Conservation (phyloP, 1,140 invertebrate genomes). For the Diachasma alloeum region DNA sequence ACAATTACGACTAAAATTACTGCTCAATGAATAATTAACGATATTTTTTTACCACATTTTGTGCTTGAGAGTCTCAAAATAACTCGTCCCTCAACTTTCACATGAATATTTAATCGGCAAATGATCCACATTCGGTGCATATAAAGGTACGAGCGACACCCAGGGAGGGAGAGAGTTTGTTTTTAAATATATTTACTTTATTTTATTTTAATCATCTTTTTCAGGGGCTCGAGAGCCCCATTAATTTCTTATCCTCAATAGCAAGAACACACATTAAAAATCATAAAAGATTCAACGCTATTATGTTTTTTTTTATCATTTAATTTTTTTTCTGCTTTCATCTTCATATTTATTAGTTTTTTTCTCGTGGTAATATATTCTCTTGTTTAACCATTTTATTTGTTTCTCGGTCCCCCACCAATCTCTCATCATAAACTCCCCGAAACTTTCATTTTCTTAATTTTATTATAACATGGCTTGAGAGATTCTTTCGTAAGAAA, state of each 20-base stretch:
- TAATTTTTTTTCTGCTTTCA: slow-evolving; percentile 9
- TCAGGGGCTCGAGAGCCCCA: neutral
- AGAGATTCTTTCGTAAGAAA: neutral
- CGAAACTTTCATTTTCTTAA: neutral
- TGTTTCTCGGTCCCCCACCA: neutral
- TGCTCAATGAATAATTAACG: neutral
- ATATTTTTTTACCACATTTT: neutral
- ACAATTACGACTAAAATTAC: neutral
- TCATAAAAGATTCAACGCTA: slow-evolving; percentile 46
- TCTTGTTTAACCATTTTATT: neutral
- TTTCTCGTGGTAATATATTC: neutral
- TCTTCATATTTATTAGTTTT: slow-evolving; percentile 15
- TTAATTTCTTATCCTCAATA: slow-evolving; percentile 30
- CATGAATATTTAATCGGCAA: neutral
- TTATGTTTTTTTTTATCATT: slow-evolving; percentile 29
- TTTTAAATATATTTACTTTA: neutral
- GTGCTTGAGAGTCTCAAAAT: neutral
- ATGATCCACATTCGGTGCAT: slow-evolving; percentile 27
- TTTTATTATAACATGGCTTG: neutral
- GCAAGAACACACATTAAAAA: slow-evolving; percentile 49
- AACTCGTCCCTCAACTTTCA: neutral
- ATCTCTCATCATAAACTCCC: neutral
- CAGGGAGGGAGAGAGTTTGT: slow-evolving; percentile 1
- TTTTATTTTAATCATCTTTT: slow-evolving; percentile 2
- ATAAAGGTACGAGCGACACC: slow-evolving; percentile 18